Base-by-base conservation (phyloP, 2,797 vertebrate genomes). In the Dromococcyx pavoninus region DNA sequence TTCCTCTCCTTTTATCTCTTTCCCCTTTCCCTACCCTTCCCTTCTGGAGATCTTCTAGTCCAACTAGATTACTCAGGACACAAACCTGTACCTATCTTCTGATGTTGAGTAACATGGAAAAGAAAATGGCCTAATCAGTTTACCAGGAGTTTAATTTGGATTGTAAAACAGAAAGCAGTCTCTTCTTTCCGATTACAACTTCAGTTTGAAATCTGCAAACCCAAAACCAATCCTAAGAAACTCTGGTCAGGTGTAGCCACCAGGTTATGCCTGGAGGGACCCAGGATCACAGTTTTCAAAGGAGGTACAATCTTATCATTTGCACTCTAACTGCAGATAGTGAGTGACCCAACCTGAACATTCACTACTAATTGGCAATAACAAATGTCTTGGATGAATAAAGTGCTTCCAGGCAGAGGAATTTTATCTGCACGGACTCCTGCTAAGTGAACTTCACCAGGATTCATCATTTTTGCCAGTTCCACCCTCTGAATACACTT, bases 131-230 rank as follows among this genome's bases (percentile, higher is more conserved):
- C 56, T 60, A 14, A 81, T 62, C 18, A 4, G 4, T 54, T 80
- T 70, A 64, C 14, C 32, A 5, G 1, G 0, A 91, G 10, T 14
- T 54, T 33, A 75, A 78, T 76, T 41, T 0, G 0, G 35, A 51
- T 14, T 53, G 23, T 13, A 21, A 65, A 89, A 12, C 33, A 74
- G 32, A 75, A 32, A 50, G 13, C 0, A 0, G 23, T 14, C 44
- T 67, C 30, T 58, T 65, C 48, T 50, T 74, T 75, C 13, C 66
- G 72, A 24, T 44, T 60, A 24, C 32, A 65, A 32, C 53, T 72
- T 58, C 39, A 35, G 2, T 66, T 23, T 70, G 28, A 86, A 78
- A 83, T 14, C 58, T 76, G 32, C 13, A 88, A 89, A 56, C 9
- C 4, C 44, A 23, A 81, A 90, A 4, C 25, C 17, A 69, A 4